Evolutionary conservation across 2,797 vertebrate genomes (phyloP).

Genomic region (Coracias cyanogaster): DNA sequence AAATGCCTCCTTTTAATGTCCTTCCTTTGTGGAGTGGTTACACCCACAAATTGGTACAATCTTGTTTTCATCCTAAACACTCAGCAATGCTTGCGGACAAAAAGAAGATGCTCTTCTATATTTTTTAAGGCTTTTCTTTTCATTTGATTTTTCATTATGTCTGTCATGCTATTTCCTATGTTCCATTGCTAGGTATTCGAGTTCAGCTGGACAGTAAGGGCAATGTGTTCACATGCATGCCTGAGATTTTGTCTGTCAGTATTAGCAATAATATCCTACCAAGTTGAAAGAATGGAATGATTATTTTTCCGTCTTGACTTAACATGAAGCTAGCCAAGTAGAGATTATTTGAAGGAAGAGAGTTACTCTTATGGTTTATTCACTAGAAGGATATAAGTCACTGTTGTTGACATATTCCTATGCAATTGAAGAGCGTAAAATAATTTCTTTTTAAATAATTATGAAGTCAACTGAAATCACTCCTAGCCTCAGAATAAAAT

Average conservation of each 20-base stretch:
- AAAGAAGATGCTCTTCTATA: background rate
- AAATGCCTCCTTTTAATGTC: background rate
- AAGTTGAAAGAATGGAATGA: background rate
- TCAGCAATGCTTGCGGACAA: background rate
- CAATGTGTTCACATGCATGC: background rate
- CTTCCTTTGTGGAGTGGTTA: background rate
- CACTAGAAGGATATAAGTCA: background rate
- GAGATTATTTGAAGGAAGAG: background rate
- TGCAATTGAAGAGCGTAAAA: background rate
- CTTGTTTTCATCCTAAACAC: background rate
- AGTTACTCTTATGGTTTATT: background rate
- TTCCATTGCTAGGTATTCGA: background rate
- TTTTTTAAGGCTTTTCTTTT: background rate
- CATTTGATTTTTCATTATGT: fast-evolving
- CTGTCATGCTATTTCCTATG: background rate
- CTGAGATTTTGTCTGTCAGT: background rate
- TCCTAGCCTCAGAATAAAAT: background rate
- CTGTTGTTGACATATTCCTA: background rate
- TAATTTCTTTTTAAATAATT: background rate
- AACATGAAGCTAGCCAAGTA: background rate
- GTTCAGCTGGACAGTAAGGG: background rate
- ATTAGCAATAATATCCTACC: background rate
- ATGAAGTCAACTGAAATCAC: background rate
- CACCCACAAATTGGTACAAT: background rate
- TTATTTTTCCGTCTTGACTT: background rate